These are phyloP conservation scores for Teleiodes luculella DNA, from an alignment of 2,888 invertebrate genomes.

Conservation along the genomic window DNA sequence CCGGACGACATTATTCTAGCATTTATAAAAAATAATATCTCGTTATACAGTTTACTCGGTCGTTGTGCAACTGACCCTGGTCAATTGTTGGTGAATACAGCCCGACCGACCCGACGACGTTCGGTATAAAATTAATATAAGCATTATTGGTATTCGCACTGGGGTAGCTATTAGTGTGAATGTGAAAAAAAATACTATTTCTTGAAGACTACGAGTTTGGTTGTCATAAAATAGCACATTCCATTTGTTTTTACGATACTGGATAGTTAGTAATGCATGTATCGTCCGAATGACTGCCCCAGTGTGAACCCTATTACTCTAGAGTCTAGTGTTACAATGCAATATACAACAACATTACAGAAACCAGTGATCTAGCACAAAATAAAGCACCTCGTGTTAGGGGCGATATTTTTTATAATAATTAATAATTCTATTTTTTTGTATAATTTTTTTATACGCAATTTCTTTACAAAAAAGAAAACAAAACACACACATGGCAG, in stretches of 20 bases:
- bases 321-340: conserved; percentile 49
- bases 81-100: background rate
- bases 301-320: conserved; percentile 33
- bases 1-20: background rate
- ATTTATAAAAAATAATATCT: conserved; percentile 4
- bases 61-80: background rate
- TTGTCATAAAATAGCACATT: background rate
- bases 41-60: background rate
- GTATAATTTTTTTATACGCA: conserved; percentile 52
- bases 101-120: conserved; percentile 19
- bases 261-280: background rate
- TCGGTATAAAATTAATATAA: conserved; percentile 40
- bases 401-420: conserved; percentile 30
- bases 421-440: conserved; percentile 52
- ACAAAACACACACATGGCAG: conserved; percentile 61
- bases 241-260: too few relatives aligned
- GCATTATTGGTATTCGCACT: conserved; percentile 29
- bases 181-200: too few relatives aligned
- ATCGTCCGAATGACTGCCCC: background rate
- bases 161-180: background rate
- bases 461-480: conserved; percentile 60
- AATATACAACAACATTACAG: conserved; percentile 48
- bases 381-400: conserved; percentile 47
- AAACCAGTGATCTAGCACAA: conserved; percentile 43
- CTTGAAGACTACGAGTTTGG: background rate